Evolutionary conservation across 2,797 vertebrate species (phyloP).

Genomic region (Pipistrellus pipistrellus): DNA sequence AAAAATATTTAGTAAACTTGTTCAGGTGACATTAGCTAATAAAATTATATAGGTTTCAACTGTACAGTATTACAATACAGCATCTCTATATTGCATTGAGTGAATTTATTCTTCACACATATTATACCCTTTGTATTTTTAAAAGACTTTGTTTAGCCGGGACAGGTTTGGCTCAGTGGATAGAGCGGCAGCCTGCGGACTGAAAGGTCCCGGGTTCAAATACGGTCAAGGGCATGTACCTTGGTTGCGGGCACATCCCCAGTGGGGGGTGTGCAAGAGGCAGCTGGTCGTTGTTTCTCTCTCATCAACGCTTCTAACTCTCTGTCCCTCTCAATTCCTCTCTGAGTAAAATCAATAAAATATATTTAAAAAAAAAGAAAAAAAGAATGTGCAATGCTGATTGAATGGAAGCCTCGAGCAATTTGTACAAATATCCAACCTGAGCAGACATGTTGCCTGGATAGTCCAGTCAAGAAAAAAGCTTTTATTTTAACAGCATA

Average conservation of each 20-base stretch:
- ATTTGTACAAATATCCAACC: not conserved
- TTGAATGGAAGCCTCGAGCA: not conserved
- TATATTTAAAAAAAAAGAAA: too few species aligned
- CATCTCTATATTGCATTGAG: not conserved
- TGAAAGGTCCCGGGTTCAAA: too few species aligned
- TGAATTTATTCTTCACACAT: not conserved
- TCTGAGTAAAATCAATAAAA: too few species aligned
- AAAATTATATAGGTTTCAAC: not conserved
- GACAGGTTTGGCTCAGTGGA: too few species aligned
- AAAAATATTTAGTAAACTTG: not conserved
- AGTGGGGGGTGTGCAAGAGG: too few species aligned
- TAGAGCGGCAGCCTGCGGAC: too few species aligned
- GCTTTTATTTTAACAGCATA: not conserved
- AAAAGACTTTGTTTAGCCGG: not conserved
- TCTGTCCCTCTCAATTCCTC: too few species aligned
- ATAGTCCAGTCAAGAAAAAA: conserved; percentile 17
- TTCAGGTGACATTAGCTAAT: not conserved
- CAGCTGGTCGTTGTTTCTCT: too few species aligned
- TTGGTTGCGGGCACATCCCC: too few species aligned
- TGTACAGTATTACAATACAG: not conserved
- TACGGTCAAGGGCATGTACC: too few species aligned
- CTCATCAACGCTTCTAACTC: too few species aligned
- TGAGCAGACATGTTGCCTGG: not conserved
- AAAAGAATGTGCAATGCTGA: not conserved
- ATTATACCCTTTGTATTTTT: not conserved